Percentiles rank a stretch among this genome's conserved stretches.
phyloP scores from a whole-genome alignment of 2,888 invertebrate genomes.

The Microdon myrmicae region DNA sequence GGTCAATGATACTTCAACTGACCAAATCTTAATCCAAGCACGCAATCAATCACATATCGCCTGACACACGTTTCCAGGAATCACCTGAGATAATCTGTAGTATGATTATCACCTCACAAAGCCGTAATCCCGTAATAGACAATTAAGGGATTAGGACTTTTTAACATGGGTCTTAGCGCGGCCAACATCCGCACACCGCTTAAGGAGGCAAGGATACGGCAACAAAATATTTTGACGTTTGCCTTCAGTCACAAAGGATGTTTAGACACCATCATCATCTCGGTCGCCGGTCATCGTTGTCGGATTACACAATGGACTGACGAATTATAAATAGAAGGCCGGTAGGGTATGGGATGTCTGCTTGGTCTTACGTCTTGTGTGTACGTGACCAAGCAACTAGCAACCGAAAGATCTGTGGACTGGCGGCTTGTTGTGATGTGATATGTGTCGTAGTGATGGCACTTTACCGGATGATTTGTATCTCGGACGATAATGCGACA shows the following conservation, averaged over 20 bases:
- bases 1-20: too few relatives aligned
- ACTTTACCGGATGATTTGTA: constrained; percentile 52
- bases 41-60: too few relatives aligned
- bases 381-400: constrained; percentile 17
- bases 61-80: constrained; percentile 39
- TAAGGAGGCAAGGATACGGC: constrained; percentile 42
- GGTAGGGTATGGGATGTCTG: constrained; percentile 26
- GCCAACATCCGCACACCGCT: constrained; percentile 11
- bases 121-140: constrained; percentile 48
- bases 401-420: neutral
- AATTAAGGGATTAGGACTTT: constrained; percentile 47
- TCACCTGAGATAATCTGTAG: constrained; percentile 17
- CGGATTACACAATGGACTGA: constrained; percentile 32
- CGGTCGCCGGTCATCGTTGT: constrained; percentile 15
- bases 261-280: constrained; percentile 33
- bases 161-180: constrained; percentile 20
- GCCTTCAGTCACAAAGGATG: constrained; percentile 48
- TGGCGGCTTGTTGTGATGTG: constrained; percentile 25
- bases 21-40: too few relatives aligned
- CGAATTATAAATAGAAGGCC: constrained; percentile 49
- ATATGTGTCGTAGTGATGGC: constrained; percentile 48
- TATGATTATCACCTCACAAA: constrained; percentile 33
- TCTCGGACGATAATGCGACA: constrained; percentile 50
- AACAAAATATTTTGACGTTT: constrained; percentile 52
- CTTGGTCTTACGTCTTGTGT: constrained; percentile 18